Conservation (phyloP, 2,113 vertebrate species). For the Panurus biarmicus region DNA sequence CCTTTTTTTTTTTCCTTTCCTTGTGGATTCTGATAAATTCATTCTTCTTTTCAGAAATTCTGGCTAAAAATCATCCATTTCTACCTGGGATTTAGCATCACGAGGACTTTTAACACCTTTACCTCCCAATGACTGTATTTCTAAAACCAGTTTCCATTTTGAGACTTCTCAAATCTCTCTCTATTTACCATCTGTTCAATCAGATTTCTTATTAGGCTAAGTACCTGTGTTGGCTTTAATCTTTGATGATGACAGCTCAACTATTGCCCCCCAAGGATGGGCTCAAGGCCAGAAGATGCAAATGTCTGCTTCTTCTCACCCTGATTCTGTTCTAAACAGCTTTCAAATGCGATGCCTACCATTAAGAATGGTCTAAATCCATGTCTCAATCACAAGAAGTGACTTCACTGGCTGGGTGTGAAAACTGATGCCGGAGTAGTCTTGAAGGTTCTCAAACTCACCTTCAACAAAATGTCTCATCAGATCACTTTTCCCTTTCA, state of each 20-base stretch:
- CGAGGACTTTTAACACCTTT: not conserved
- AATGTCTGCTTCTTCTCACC: not conserved
- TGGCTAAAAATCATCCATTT: not conserved
- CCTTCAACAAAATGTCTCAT: not conserved
- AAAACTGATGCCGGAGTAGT: not conserved
- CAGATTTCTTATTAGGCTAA: slow-evolving; percentile 13
- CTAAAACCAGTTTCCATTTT: slow-evolving; percentile 1
- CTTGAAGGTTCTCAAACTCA: not conserved
- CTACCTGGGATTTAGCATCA: not conserved
- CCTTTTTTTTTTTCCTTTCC: not conserved
- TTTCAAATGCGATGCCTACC: not conserved
- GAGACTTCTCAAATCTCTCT: not conserved
- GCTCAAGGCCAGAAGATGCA: slow-evolving; percentile 5
- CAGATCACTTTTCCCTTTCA: not conserved
- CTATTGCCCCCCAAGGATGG: not conserved
- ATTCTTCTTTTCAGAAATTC: not conserved
- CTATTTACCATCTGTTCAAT: slow-evolving; percentile 21
- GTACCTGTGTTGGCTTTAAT: slow-evolving; percentile 6
- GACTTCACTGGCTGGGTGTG: not conserved
- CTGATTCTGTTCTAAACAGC: not conserved
- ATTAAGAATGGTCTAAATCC: not conserved
- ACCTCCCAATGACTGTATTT: not conserved
- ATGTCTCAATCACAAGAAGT: not conserved
- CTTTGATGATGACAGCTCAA: not conserved
- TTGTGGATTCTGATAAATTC: not conserved